These are phyloP conservation scores for Bhutanitis thaidina DNA, from an alignment of 2,888 invertebrate genomes.

Conservation along the genomic window DNA sequence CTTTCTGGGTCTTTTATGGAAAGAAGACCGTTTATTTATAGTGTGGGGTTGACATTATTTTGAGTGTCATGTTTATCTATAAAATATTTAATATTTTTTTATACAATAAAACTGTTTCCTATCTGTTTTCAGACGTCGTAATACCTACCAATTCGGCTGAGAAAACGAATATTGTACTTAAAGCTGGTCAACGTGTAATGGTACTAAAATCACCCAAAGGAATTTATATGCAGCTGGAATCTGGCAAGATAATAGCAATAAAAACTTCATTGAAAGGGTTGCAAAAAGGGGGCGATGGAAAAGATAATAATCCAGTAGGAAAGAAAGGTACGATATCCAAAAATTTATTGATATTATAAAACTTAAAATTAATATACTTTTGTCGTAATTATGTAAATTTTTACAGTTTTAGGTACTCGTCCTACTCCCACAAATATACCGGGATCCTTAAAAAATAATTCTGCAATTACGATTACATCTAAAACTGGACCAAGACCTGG, in stretches of 20 bases:
- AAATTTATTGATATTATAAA: neutral
- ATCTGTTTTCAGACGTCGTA: conserved; percentile 84
- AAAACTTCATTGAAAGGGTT: conserved; percentile 86
- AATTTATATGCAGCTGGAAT: conserved; percentile 96
- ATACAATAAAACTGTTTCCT: no score
- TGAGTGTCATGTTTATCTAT: no score
- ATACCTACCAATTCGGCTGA: conserved; percentile 95
- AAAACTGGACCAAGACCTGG: conserved; percentile 61
- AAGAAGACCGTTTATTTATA: no score
- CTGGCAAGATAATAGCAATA: conserved; percentile 96
- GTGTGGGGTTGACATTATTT: no score
- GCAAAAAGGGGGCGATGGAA: conserved; percentile 56
- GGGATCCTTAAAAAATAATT: conserved; percentile 79
- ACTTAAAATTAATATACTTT: neutral
- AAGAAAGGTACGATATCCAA: conserved; percentile 56
- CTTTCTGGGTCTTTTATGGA: no score
- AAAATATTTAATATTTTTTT: no score
- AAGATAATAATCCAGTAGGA: conserved; percentile 56
- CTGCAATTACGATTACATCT: conserved; percentile 80
- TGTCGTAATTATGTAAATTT: conserved; percentile 1
- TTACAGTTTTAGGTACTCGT: conserved; percentile 60
- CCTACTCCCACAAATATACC: conserved; percentile 61
- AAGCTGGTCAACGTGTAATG: conserved; percentile 96
- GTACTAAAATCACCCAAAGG: conserved; percentile 97
- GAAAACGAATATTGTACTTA: conserved; percentile 92